A percentile compares a stretch with the other conserved stretches of the same genome.
These are phyloP conservation scores for Limonius californicus DNA, from an alignment of 1,140 invertebrate genomes.

Conservation along the genomic window DNA sequence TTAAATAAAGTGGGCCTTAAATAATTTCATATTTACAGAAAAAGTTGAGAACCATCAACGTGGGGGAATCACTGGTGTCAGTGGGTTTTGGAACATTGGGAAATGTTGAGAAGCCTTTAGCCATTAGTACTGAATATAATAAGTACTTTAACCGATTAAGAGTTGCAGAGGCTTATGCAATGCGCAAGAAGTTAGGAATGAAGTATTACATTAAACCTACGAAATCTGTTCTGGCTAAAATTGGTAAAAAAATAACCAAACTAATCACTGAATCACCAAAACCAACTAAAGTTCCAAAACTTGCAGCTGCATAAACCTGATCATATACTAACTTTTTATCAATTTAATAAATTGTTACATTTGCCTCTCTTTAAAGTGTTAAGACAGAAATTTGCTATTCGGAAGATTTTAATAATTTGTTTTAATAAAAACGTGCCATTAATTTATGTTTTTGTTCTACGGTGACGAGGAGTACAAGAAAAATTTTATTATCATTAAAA, in stretches of 20 bases:
- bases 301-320: neutral
- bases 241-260: neutral
- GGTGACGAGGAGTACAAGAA: no score
- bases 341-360: no score
- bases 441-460: no score
- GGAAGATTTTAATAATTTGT: no score
- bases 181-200: conserved; percentile 49
- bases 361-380: no score
- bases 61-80: conserved; percentile 49
- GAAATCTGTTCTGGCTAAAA: conserved; percentile 26
- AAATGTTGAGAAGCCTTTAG: conserved; percentile 31
- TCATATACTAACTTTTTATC: no score
- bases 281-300: neutral
- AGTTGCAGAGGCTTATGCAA: conserved; percentile 47
- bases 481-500: no score
- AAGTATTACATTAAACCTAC: conserved; percentile 50
- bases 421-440: no score
- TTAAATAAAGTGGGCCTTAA: neutral
- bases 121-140: neutral
- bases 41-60: conserved; percentile 29
- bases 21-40: conserved; percentile 26
- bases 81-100: conserved; percentile 49
- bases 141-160: conserved; percentile 45
- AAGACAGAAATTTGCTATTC: no score
- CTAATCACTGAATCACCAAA: neutral